These are phyloP conservation scores for Melanogrammus aeglefinus DNA, from an alignment of 2,797 vertebrate genomes.

Conservation along the genomic window DNA sequence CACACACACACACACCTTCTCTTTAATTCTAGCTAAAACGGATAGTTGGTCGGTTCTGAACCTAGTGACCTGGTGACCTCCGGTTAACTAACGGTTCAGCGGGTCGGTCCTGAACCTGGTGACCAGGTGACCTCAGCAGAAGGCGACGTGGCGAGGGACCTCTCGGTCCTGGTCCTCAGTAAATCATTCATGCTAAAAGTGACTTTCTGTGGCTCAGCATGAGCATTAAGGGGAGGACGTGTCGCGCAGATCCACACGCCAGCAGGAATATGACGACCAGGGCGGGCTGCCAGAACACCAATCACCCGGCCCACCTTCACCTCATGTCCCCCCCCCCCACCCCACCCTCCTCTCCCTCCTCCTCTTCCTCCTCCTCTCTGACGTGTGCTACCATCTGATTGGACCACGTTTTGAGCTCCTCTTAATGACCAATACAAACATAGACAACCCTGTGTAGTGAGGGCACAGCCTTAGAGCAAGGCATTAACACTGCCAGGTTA, in stretches of 20 bases:
- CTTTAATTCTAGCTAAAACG: no score
- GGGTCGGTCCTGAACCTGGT: no score
- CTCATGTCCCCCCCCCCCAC: conserved; percentile 38
- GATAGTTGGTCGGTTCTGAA: background rate
- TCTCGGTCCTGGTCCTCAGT: conserved; percentile 22
- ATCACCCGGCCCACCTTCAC: conserved; percentile 47
- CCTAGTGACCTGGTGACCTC: no score
- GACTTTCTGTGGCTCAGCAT: conserved; percentile 38
- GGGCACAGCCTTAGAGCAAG: background rate
- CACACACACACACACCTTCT: no score
- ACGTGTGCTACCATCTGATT: background rate
- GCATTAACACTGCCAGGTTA: background rate
- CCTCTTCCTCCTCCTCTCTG: background rate
- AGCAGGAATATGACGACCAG: conserved; percentile 47
- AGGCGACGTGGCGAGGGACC: background rate
- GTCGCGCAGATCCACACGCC: conserved; percentile 31
- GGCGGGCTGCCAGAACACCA: conserved; percentile 57
- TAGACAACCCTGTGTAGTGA: background rate
- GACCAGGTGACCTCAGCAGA: background rate
- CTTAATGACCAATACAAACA: background rate
- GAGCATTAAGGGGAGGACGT: conserved; percentile 40
- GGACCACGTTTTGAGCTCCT: background rate
- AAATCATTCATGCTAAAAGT: conserved; percentile 59
- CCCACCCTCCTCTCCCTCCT: background rate
- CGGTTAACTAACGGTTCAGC: no score